A percentile compares a stretch with the other conserved stretches of the same genome.
Evolutionary conservation across 1,140 invertebrate genomes (phyloP).

Genomic region (Oryzaephilus surinamensis): DNA sequence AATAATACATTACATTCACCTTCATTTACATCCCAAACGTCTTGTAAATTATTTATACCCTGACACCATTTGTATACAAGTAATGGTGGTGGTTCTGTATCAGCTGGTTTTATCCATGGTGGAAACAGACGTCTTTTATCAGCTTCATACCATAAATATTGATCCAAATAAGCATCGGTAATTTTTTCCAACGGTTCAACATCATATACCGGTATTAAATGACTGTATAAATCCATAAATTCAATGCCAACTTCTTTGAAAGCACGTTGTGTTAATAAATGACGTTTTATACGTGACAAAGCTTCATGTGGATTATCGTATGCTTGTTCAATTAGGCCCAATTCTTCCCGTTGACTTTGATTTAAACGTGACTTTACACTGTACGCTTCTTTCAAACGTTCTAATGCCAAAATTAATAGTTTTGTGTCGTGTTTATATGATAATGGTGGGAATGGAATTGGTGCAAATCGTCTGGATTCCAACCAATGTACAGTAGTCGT

Average conservation of each 20-base stretch:
- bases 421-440: conserved; percentile 99
- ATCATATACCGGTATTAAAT: conserved; percentile 97
- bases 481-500: conserved; percentile 99
- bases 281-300: conserved; percentile 96
- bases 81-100: conserved; percentile 95
- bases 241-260: conserved; percentile 99
- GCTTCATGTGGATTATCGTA: conserved; percentile 99
- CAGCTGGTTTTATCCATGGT: conserved; percentile 98
- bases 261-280: conserved; percentile 92
- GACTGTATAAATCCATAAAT: conserved; percentile 99
- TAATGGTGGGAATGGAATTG: conserved; percentile 97
- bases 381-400: conserved; percentile 97
- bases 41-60: conserved; percentile 95
- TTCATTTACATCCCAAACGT: conserved; percentile 97
- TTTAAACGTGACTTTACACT: conserved; percentile 97
- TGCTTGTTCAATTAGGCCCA: conserved; percentile 98
- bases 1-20: conserved; percentile 97
- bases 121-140: conserved; percentile 95
- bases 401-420: conserved; percentile 89
- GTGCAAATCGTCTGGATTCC: conserved; percentile 94
- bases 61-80: conserved; percentile 99
- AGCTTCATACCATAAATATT: conserved; percentile 99
- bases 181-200: conserved; percentile 99
- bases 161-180: conserved; percentile 99
- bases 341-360: conserved; percentile 96